Conservation (phyloP, 2,797 vertebrate species). For the Paedocypris micromegethes region DNA sequence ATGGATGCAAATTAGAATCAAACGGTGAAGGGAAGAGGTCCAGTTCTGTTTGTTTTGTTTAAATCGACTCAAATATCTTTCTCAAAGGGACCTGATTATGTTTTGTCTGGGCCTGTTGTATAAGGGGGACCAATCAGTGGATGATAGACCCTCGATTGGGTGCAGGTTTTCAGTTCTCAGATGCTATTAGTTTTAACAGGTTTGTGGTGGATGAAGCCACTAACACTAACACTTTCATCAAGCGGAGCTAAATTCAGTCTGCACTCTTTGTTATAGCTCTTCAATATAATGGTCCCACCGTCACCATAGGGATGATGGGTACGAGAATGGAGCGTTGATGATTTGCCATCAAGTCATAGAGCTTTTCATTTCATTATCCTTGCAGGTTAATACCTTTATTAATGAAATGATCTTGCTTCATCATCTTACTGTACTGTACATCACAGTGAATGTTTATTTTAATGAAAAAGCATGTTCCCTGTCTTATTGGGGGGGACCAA, state of each 20-base stretch:
- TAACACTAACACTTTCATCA: conserved; percentile 12
- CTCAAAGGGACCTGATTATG: conserved; percentile 18
- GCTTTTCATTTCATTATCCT: neutral
- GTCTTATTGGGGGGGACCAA: no score
- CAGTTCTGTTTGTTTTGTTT: conserved; percentile 36
- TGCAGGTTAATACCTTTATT: neutral
- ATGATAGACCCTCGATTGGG: conserved; percentile 42
- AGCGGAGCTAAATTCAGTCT: conserved; percentile 22
- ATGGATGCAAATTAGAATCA: conserved; percentile 27
- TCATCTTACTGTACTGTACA: neutral
- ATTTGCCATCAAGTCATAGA: conserved; percentile 15
- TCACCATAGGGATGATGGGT: conserved; percentile 5
- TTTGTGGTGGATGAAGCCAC: conserved; percentile 18
- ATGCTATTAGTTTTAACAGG: conserved; percentile 41
- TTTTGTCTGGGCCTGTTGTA: conserved; percentile 20
- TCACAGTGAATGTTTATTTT: neutral
- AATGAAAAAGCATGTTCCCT: neutral
- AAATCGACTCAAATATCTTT: conserved; percentile 14
- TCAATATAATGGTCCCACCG: conserved; percentile 16
- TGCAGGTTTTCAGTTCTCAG: conserved; percentile 26
- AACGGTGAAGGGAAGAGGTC: neutral
- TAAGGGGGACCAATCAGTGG: conserved; percentile 31
- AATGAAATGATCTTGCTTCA: neutral
- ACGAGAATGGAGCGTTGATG: conserved; percentile 27
- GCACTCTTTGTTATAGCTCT: conserved; percentile 17